Evolutionary conservation across 2,797 vertebrate genomes (phyloP).

Genomic region (Betta splendens): DNA sequence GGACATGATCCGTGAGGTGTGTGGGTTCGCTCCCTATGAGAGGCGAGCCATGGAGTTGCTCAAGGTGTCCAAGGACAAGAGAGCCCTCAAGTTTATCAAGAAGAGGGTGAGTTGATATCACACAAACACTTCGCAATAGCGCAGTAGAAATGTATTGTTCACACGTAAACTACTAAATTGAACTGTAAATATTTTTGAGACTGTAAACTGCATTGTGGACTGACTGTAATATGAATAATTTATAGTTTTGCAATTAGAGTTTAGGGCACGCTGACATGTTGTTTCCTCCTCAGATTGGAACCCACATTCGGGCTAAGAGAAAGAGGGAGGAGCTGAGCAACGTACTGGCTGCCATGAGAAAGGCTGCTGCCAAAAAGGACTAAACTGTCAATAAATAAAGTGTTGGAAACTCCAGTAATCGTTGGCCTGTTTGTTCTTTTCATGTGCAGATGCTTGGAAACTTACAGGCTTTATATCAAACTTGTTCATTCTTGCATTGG

Average conservation of each 20-base stretch:
- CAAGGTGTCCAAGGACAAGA: slow-evolving; percentile 98
- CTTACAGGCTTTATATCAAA: no score
- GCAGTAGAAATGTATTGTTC: neutral
- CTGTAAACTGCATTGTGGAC: no score
- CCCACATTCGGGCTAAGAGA: slow-evolving; percentile 96
- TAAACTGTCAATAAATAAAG: slow-evolving; percentile 78
- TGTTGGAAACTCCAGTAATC: slow-evolving; percentile 33
- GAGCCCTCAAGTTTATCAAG: slow-evolving; percentile 98
- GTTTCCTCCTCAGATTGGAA: slow-evolving; percentile 85
- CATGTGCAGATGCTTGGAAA: no score
- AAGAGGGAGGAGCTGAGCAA: slow-evolving; percentile 98
- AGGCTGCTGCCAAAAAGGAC: slow-evolving; percentile 98
- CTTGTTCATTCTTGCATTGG: no score
- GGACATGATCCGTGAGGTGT: slow-evolving; percentile 95
- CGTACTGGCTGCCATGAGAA: slow-evolving; percentile 95
- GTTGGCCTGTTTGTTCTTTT: neutral
- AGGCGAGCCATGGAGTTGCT: slow-evolving; percentile 95
- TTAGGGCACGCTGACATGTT: neutral
- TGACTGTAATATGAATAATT: no score
- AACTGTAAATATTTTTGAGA: no score
- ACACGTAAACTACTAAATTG: no score
- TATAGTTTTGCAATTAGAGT: no score
- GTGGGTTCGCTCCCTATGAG: slow-evolving; percentile 93
- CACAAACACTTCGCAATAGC: neutral
- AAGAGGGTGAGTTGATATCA: slow-evolving; percentile 86